Base-by-base conservation (phyloP, 2,797 vertebrate species). In the Malacoctenus gilli region DNA sequence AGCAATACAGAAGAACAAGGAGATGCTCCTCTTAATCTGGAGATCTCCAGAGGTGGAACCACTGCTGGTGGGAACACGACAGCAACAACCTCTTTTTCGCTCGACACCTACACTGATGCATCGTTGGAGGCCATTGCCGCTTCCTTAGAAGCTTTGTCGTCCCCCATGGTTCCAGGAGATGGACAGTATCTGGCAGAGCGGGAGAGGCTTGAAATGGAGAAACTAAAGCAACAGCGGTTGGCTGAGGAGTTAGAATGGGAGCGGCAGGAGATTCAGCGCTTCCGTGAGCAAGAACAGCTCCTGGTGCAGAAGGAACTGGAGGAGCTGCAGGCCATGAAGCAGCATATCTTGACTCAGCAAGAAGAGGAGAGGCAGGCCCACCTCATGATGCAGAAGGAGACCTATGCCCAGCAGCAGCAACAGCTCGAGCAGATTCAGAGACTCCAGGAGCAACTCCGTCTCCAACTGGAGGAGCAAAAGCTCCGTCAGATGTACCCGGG, bases 171-270 rank as follows among this genome's bases (percentile, higher is more conserved):
- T 72, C 92, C 93, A 5, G 93, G 95, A 48, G 97, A 98, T 86
- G 95, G 93, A 51, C 95, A 98, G 43, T 94, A 98, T 79, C 94
- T 96, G 69, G 92, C 93, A 76, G 95, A 99, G 43, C 92, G 96
- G n/a, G 97, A 99, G 53, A 89, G 96, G 67, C 89, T 99, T 31
- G 96, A 98, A 68, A 91, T 98, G 75, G 96, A 99, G 81, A 99
- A 98, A 89, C 92, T 99, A 46, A 98, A 99, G 79, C 97, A 99
- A 43, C 95, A 97, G 37, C 95, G 95, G 19, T 92, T 98, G 68
- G 97, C 97, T 10, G 98, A 99, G 71, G 96, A 99, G 76, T 84
- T 99, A 50, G 98, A 99, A 80, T 97, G 96, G 94, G 97, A 99
- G 68, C 94, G 98, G 11, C 95, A 97, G 38, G 96, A 99, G 89